Base-by-base conservation (phyloP, 2,113 vertebrate species). In the Cnemophilus loriae region DNA sequence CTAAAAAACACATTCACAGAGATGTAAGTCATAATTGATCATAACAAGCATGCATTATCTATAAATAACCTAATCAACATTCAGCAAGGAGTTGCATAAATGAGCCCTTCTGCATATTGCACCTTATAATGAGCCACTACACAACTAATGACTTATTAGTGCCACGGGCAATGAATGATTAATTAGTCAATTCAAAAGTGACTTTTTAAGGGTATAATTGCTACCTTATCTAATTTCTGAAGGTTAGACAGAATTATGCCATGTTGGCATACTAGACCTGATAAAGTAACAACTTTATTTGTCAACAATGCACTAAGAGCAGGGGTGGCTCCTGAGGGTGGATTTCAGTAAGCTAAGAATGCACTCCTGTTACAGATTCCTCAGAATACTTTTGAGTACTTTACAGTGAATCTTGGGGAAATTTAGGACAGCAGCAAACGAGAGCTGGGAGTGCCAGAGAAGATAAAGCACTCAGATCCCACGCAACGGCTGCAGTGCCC, bases 31-130 rank as follows among this genome's bases (percentile, higher is more conserved):
- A 93, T 93, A 97, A 97, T 46, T 97, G 97, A 97, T 97, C 89
- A 84, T 89, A 98, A 96, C 78, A 97, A 96, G 75, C 78, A 96
- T 7, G 8, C 91, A 95, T 97, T 96, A 94, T 96, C 90, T 97
- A 96, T 96, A 98, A 98, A 98, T 97, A 97, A 97, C 93, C 91
- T 97, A 91, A 98, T 98, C 96, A 96, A 84, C 95, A 98, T 98
- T 97, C 97, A 97, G 93, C 84, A 97, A 96, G 81, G 67, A 94
- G 90, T 86, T 97, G 84, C 84, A 92, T 96, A 96, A 97, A 96
- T 97, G 90, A 98, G 93, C 39, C 56, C 53, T 79, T 96, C 93
- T 94, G 96, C 96, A 95, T 95, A 94, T 61, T 92, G 71, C 83
- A 96, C 91, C 87, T 97, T 97, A 97, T 97, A 98, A 98, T 97